Conservation (phyloP, 2,797 vertebrate species). For the Pachyuromys duprasi region DNA sequence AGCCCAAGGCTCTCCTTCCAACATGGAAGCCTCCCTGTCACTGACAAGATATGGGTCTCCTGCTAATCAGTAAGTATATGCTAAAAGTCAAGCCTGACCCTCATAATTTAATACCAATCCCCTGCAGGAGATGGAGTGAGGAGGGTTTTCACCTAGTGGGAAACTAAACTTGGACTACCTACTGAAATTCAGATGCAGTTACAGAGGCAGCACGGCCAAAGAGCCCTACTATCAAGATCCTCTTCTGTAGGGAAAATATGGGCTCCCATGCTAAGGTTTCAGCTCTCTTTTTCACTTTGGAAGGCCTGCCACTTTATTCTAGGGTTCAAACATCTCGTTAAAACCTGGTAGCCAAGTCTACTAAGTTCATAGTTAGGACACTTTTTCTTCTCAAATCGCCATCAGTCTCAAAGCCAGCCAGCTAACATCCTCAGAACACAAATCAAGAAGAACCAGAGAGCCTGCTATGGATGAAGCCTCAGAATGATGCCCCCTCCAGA, state of each 20-base stretch:
- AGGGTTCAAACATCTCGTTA: background rate
- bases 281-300: background rate
- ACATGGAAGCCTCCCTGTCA: background rate
- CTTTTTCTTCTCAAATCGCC: background rate
- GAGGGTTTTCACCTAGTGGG: background rate
- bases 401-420: background rate
- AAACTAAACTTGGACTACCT: background rate
- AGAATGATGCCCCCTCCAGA: background rate
- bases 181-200: background rate
- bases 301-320: background rate
- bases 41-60: background rate
- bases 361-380: background rate
- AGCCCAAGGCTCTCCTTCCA: background rate
- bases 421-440: background rate
- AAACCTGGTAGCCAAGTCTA: fast-evolving
- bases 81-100: background rate
- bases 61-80: background rate
- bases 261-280: background rate
- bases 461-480: background rate
- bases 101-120: background rate
- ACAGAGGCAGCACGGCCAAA: background rate
- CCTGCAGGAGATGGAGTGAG: background rate
- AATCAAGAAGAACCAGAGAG: background rate
- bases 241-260: background rate
- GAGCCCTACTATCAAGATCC: background rate